Percentiles rank a stretch among this genome's conserved stretches.
These are phyloP conservation scores for Dysmachus trigonus DNA, from an alignment of 2,888 invertebrate genomes.

Conservation along the genomic window DNA sequence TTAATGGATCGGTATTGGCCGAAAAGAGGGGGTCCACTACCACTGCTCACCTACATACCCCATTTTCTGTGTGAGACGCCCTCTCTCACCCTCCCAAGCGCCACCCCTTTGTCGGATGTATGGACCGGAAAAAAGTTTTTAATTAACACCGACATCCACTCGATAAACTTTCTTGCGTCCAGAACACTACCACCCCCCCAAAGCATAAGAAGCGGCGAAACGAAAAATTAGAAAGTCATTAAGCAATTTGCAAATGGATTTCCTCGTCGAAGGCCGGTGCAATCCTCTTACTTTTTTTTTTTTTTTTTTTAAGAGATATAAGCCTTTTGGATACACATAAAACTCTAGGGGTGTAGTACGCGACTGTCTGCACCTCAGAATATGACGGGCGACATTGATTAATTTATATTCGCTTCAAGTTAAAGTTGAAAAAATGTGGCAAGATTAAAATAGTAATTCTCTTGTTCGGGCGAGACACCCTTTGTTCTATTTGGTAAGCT, in stretches of 20 bases:
- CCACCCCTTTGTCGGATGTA: neutral
- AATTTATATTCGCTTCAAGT: constrained; percentile 5
- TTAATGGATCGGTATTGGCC: constrained; percentile 35
- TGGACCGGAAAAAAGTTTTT: constrained; percentile 50
- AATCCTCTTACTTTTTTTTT: constrained; percentile 5
- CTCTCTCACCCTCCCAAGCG: neutral
- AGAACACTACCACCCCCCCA: no score
- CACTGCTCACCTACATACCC: no score
- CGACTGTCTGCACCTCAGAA: neutral
- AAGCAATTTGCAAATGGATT: constrained; percentile 54
- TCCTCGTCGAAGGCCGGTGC: neutral
- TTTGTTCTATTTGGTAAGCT: neutral
- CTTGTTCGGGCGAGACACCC: neutral
- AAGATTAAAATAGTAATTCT: constrained; percentile 7
- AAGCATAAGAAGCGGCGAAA: constrained; percentile 43
- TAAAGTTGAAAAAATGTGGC: neutral
- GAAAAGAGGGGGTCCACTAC: neutral
- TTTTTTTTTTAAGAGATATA: neutral
- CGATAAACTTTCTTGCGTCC: constrained; percentile 48
- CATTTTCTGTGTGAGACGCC: no score
- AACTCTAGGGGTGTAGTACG: neutral
- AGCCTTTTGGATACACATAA: constrained; percentile 7
- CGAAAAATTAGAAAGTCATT: constrained; percentile 53
- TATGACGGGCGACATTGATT: constrained; percentile 23
- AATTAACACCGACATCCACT: constrained; percentile 52